Percentiles rank a stretch among this genome's conserved stretches.
Evolutionary conservation across 2,888 invertebrate genomes (phyloP).

Genomic region (Philaethria dido): DNA sequence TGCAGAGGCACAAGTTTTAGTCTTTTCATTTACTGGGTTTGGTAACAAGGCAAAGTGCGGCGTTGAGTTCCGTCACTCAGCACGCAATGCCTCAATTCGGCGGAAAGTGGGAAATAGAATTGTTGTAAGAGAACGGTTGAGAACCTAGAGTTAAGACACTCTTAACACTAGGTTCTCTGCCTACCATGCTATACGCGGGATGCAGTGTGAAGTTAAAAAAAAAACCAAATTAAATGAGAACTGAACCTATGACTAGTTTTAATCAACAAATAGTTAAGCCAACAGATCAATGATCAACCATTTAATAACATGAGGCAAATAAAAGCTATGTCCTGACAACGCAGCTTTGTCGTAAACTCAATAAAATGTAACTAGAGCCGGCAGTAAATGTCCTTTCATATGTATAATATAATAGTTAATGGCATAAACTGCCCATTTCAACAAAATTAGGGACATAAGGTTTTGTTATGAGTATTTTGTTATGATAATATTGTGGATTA

Average conservation of each 20-base stretch:
- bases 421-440: slow-evolving; percentile 10
- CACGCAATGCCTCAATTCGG: too few relatives aligned
- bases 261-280: too few relatives aligned
- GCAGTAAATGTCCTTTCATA: slow-evolving; percentile 24
- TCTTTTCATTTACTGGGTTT: too few relatives aligned
- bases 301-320: background rate
- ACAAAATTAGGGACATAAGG: slow-evolving; percentile 26
- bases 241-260: too few relatives aligned
- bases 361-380: slow-evolving; percentile 24
- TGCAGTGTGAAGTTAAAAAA: background rate
- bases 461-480: slow-evolving; percentile 1
- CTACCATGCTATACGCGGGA: background rate
- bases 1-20: too few relatives aligned
- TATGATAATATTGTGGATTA: slow-evolving; percentile 4
- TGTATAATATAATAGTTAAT: slow-evolving; percentile 31
- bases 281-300: background rate
- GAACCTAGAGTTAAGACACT: too few relatives aligned
- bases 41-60: too few relatives aligned
- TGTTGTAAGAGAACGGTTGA: too few relatives aligned
- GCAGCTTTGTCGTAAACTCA: slow-evolving; percentile 9
- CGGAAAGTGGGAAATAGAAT: too few relatives aligned
- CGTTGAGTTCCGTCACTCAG: too few relatives aligned
- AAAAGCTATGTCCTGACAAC: background rate
- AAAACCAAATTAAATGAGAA: too few relatives aligned
- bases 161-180: too few relatives aligned